Evolutionary conservation across 2,888 invertebrate species (phyloP).

Genomic region (Seira musarum): DNA sequence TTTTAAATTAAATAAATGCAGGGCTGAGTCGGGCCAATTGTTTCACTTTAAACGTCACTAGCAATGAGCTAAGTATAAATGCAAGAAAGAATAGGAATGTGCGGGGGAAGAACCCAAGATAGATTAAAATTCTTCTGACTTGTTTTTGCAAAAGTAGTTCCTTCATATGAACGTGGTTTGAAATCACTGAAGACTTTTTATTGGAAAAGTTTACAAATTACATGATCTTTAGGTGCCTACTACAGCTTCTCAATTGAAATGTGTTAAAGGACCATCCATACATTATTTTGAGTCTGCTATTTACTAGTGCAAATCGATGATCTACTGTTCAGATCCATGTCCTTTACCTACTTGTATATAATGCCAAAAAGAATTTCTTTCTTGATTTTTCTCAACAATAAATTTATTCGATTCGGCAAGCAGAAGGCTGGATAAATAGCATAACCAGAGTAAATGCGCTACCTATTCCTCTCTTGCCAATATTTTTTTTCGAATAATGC

Average conservation of each 20-base stretch:
- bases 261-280: constrained; percentile 54
- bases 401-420: constrained; percentile 7
- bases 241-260: constrained; percentile 47
- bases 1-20: no score
- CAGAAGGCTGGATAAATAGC: not conserved
- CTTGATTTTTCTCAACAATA: not conserved
- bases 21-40: no score
- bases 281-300: constrained; percentile 45
- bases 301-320: not conserved
- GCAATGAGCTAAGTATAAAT: no score
- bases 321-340: not conserved
- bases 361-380: not conserved
- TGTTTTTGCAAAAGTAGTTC: not conserved
- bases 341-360: not conserved
- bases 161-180: no score
- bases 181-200: no score
- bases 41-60: no score
- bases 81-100: constrained; percentile 38
- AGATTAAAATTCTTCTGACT: constrained; percentile 5
- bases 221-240: constrained; percentile 18
- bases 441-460: no score
- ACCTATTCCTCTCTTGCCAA: no score
- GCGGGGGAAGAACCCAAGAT: not conserved
- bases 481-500: no score
- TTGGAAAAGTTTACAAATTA: no score